These are phyloP conservation scores for Lanius ludovicianus DNA, from an alignment of 2,113 vertebrate species.

Conservation along the genomic window DNA sequence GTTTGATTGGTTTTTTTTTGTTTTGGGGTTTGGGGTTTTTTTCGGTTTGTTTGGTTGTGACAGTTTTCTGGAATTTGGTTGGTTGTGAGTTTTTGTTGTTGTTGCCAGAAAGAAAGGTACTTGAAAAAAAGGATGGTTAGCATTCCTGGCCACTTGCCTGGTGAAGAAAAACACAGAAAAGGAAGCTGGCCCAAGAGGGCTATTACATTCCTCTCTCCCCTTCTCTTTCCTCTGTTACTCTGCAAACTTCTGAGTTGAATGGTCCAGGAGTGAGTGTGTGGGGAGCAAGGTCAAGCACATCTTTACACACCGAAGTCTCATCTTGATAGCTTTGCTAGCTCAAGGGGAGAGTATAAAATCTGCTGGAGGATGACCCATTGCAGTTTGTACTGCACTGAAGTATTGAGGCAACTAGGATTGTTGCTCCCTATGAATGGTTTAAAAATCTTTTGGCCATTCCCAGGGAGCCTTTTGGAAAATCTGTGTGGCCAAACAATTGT, in stretches of 20 bases:
- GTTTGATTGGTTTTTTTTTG: too few species aligned
- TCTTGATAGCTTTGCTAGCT: not conserved
- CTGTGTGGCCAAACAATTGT: not conserved
- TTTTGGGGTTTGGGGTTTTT: not conserved
- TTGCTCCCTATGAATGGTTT: not conserved
- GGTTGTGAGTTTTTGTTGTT: not conserved
- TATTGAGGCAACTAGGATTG: not conserved
- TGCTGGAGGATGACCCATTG: not conserved
- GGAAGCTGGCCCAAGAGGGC: not conserved
- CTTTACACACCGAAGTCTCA: fast-evolving
- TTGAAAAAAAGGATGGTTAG: not conserved
- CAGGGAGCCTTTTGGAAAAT: not conserved
- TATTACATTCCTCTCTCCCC: not conserved
- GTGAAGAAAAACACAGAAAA: not conserved
- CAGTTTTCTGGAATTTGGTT: not conserved
- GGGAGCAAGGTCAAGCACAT: not conserved
- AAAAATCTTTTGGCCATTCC: not conserved
- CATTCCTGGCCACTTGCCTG: not conserved
- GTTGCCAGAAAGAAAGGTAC: not conserved
- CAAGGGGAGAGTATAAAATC: not conserved
- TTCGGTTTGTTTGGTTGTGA: not conserved
- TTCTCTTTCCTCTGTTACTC: not conserved
- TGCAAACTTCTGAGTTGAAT: not conserved
- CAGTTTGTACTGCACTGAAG: not conserved
- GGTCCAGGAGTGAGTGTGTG: not conserved